Evolutionary conservation across 1,140 invertebrate species (phyloP).

Genomic region (Augochlora pura): DNA sequence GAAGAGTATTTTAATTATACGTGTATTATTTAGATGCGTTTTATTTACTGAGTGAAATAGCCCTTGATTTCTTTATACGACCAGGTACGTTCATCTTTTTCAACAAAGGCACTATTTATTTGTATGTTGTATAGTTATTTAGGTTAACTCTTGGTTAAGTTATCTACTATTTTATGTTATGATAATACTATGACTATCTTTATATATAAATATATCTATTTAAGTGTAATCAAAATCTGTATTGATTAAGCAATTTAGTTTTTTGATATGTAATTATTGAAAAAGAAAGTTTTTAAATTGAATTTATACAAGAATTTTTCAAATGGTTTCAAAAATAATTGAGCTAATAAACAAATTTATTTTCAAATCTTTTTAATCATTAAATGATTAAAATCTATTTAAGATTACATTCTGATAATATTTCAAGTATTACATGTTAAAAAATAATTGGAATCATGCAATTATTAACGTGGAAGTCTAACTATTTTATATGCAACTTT

Average conservation of each 20-base stretch:
- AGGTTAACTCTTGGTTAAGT: neutral
- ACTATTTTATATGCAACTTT: neutral
- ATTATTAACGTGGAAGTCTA: neutral
- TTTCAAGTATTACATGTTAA: neutral
- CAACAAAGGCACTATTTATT: conserved; percentile 19
- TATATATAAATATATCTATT: neutral
- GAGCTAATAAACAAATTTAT: neutral
- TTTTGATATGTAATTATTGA: neutral
- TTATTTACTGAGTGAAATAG: conserved; percentile 21
- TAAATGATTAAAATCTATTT: neutral
- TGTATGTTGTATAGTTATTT: neutral
- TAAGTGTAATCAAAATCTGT: neutral
- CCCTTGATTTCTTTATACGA: conserved; percentile 1
- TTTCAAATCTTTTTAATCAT: neutral
- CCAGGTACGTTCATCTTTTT: conserved; percentile 32
- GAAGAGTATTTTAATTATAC: conserved; percentile 15
- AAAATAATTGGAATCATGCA: neutral
- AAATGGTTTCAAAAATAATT: conserved; percentile 2
- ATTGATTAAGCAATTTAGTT: neutral
- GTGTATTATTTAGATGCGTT: conserved; percentile 34
- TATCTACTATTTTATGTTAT: neutral
- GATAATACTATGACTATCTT: neutral
- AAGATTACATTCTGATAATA: neutral
- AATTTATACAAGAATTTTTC: neutral
- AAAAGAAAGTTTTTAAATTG: neutral